Evolutionary conservation across 2,888 invertebrate species (phyloP), one percentile per base, ranked within the genome.

Genomic region (Liodrosophila aerea): DNA sequence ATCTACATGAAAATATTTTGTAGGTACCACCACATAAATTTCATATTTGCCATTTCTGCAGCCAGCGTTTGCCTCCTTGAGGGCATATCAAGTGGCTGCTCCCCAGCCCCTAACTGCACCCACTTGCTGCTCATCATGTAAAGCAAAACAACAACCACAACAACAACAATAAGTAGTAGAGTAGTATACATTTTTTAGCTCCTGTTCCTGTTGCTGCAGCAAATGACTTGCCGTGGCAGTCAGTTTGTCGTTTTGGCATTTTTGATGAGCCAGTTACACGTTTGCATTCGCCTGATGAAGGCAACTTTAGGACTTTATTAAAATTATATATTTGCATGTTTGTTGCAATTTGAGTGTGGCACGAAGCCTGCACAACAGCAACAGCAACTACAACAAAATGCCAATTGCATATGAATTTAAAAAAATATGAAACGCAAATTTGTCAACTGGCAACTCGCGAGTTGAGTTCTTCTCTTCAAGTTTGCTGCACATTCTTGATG

Each of bases 301-400:
- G 40, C 15, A 33, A 45, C 59, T 72, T 44, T 34, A 47, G 54
- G 66, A 80, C 76, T 64, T 76, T 81, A 81, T 81, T 80, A 80
- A 85, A 80, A 80, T 85, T 81, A 74, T 85, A 74, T 81, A 81
- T 81, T 81, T 81, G 80, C 80, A 81, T 81, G 81, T 85, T 81
- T 83, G 81, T 71, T 85, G 77, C 73, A 83, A 85, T 85, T 81
- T 76, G 58, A 72, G 63, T 58, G 58, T 54, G 54, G 60, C 59
- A 78, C 64, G 59, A 67, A 69, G 59, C 39, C 81, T 61, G 68
- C 39, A n/a, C 36, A 58, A 64, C 34, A 59, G 46, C 45, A 39
- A 31, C 43, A 37, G 47, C 43, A 45, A 41, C 40, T 41, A 40
- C 44, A 44, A 40, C 73, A 68, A 63, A 57, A 54, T 62, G 43